Conservation (phyloP, 2,113 vertebrate species). For the Hemicordylus capensis region DNA sequence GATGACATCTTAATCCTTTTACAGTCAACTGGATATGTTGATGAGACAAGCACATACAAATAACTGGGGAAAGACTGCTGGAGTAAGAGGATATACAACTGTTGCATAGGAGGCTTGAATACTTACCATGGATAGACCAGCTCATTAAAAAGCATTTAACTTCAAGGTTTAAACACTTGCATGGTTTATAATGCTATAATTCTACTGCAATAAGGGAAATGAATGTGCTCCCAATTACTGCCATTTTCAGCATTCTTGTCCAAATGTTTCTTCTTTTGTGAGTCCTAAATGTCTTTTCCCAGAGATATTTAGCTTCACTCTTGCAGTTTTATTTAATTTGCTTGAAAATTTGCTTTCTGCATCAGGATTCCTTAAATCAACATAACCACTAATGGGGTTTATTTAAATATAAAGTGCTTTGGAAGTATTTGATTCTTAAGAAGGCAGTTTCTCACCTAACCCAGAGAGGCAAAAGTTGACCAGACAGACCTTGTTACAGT, state of each 20-base stretch:
- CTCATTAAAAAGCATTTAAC: constrained; percentile 47
- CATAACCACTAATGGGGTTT: background rate
- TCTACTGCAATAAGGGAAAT: background rate
- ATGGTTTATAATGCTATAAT: background rate
- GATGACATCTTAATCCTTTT: constrained; percentile 19
- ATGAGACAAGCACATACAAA: background rate
- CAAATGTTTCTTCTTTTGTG: constrained; percentile 1
- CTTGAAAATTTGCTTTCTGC: constrained; percentile 8
- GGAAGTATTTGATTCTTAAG: background rate
- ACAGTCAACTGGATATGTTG: background rate
- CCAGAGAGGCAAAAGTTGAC: background rate
- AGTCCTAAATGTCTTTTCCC: background rate
- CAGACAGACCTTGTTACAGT: background rate
- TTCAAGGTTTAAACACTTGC: constrained; percentile 19
- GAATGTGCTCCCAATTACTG: background rate
- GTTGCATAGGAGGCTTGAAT: constrained; percentile 39
- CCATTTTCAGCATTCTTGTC: constrained; percentile 5
- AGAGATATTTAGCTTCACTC: constrained; percentile 17
- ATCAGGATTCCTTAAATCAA: background rate
- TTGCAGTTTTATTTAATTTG: constrained; percentile 26
- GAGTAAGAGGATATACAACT: constrained; percentile 16
- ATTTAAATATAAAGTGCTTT: background rate
- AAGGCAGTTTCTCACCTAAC: background rate
- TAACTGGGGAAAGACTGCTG: background rate
- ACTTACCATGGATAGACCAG: constrained; percentile 7